Evolutionary conservation across 53 echinoderm and acorn worm species (phyloP).

Genomic region (Mesocentrotus franciscanus): DNA sequence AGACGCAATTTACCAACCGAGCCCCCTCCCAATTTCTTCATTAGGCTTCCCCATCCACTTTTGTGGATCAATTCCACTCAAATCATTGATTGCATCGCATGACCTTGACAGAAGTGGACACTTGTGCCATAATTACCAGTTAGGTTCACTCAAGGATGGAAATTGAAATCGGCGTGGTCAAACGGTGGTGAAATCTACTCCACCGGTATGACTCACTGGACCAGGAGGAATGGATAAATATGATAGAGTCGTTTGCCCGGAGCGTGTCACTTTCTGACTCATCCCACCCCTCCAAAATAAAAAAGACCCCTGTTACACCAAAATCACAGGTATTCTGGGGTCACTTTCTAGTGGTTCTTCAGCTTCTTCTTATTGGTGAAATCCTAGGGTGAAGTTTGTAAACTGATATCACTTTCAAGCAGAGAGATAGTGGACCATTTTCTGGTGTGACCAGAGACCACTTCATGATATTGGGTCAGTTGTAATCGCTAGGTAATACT

Average conservation of each 20-base stretch:
- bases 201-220: conserved; percentile 20
- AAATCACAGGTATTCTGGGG: not conserved
- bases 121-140: conserved; percentile 22
- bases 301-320: conserved; percentile 28
- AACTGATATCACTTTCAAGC: not conserved
- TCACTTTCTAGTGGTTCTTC: not conserved
- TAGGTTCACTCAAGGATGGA: conserved; percentile 43
- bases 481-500: not conserved
- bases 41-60: not conserved
- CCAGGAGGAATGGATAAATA: conserved; percentile 1
- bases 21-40: not conserved
- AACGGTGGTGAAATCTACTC: conserved; percentile 27
- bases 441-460: not conserved
- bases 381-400: not conserved
- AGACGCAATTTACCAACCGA: not conserved
- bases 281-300: conserved; percentile 28
- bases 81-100: not conserved
- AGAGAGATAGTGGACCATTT: not conserved
- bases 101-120: conserved; percentile 38
- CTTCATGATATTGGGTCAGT: not conserved
- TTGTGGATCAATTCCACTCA: not conserved
- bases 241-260: not conserved
- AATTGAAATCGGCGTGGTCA: conserved; percentile 38
- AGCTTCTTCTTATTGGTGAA: too few species aligned
- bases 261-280: conserved; percentile 24